A percentile compares a stretch with the other conserved stretches of the same genome.
Conservation (phyloP, 2,888 invertebrate species). For the Dendrolimus pini region DNA sequence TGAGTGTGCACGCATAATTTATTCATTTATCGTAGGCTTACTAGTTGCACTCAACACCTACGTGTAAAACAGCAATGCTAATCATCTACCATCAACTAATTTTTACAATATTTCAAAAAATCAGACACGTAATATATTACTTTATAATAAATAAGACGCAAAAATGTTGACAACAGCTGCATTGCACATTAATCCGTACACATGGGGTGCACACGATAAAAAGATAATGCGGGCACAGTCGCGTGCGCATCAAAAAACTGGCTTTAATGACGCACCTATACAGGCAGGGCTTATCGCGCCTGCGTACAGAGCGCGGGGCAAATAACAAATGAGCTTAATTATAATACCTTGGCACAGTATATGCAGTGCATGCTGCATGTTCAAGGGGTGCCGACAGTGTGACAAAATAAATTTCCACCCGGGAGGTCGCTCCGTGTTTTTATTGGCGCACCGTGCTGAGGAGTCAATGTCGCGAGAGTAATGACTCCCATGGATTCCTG, state of each 20-base stretch:
- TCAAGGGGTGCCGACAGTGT: conserved; percentile 42
- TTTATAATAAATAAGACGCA: no score
- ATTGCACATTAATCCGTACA: conserved; percentile 48
- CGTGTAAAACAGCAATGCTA: no score
- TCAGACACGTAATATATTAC: no score
- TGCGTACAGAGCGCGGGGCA: conserved; percentile 38
- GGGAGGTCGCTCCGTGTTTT: conserved; percentile 60
- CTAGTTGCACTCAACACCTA: no score
- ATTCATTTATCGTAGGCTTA: no score
- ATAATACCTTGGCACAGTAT: conserved; percentile 50
- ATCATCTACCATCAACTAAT: no score
- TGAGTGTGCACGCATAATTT: no score
- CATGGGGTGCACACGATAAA: conserved; percentile 73
- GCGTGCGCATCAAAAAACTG: conserved; percentile 69
- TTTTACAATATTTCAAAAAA: no score
- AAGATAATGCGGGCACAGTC: conserved; percentile 70
- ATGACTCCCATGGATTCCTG: conserved; percentile 47
- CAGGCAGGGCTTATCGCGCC: conserved; percentile 66
- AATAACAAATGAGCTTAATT: conserved; percentile 72
- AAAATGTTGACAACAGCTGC: conserved; percentile 40
- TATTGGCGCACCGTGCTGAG: conserved; percentile 56
- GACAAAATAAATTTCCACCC: conserved; percentile 59
- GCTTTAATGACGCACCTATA: conserved; percentile 69
- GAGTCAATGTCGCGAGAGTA: conserved; percentile 64
- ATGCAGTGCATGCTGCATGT: not conserved